These are phyloP conservation scores for Coelogynopora nodosa DNA, from an alignment of 2,888 invertebrate genomes.

Conservation along the genomic window DNA sequence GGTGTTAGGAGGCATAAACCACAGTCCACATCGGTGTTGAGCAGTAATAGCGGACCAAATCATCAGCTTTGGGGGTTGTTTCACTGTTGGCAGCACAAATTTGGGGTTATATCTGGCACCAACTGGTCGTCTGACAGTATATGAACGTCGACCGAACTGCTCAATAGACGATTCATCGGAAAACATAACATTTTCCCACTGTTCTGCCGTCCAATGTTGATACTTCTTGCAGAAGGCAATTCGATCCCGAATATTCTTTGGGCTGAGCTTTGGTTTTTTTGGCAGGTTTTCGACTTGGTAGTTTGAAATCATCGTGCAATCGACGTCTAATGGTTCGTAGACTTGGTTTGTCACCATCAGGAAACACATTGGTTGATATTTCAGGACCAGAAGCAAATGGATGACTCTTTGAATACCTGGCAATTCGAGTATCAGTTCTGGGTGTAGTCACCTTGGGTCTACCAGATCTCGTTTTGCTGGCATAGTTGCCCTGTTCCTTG, in stretches of 20 bases:
- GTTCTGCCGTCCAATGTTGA: not conserved
- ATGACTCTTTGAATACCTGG: conserved; percentile 4
- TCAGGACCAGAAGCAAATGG: not conserved
- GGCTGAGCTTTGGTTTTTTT: not conserved
- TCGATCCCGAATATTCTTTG: not conserved
- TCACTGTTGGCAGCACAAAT: not conserved
- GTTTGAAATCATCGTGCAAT: not conserved
- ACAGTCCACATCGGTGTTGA: not conserved
- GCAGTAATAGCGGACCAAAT: no score
- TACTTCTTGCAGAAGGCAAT: not conserved
- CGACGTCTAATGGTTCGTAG: not conserved
- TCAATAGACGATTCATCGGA: not conserved
- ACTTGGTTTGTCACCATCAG: not conserved
- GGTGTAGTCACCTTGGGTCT: conserved; percentile 20
- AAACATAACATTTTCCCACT: not conserved
- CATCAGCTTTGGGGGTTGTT: no score
- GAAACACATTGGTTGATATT: not conserved
- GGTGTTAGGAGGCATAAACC: not conserved
- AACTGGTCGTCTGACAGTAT: not conserved
- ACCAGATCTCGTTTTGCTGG: not conserved
- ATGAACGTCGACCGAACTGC: not conserved
- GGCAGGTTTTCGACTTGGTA: not conserved
- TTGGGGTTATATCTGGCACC: not conserved
- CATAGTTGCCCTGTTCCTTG: not conserved
- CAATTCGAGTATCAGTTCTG: conserved; percentile 31